A percentile compares a stretch with the other conserved stretches of the same genome.
These are phyloP conservation scores for Saimiri boliviensis DNA, from an alignment of 2,113 vertebrate genomes.

Conservation along the genomic window DNA sequence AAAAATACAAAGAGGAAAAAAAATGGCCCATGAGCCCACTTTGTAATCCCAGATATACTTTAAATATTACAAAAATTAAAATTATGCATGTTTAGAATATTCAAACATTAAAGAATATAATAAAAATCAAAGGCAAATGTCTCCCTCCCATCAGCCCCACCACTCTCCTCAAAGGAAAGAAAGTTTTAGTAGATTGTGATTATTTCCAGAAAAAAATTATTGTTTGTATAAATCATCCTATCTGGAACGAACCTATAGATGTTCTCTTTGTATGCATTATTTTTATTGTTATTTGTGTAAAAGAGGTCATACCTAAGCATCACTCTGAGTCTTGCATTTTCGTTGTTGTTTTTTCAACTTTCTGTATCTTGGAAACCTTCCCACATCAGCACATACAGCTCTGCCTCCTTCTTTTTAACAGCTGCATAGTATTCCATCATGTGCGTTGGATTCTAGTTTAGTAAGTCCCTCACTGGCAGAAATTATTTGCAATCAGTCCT, in stretches of 20 bases:
- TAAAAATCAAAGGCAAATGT: background rate
- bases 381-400: background rate
- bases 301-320: background rate
- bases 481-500: background rate
- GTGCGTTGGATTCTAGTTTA: background rate
- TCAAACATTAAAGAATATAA: background rate
- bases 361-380: background rate
- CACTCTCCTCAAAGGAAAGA: background rate
- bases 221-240: background rate
- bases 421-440: background rate
- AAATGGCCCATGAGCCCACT: background rate
- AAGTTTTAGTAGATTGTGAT: background rate
- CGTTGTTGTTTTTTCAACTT: background rate
- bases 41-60: background rate
- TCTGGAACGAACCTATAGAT: background rate
- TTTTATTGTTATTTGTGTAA: background rate
- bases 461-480: background rate
- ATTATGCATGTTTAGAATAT: background rate
- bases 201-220: background rate
- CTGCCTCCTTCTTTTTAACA: background rate
- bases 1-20: constrained; percentile 13
- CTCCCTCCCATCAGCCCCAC: background rate
- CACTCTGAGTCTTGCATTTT: background rate
- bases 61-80: constrained; percentile 42
- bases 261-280: background rate